These are phyloP conservation scores for Trachemys scripta DNA, from an alignment of 2,113 vertebrate genomes.

Conservation along the genomic window DNA sequence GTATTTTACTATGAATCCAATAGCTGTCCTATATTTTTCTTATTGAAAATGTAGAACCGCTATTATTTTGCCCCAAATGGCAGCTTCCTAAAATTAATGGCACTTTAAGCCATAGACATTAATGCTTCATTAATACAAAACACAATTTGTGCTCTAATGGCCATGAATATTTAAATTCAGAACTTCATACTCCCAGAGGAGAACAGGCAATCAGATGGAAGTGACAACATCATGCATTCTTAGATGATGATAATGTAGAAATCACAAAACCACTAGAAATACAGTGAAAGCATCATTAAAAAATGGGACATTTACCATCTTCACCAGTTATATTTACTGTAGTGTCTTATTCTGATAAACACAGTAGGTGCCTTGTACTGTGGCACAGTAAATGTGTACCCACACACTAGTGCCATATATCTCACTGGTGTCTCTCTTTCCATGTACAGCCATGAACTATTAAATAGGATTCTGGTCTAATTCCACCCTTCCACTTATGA, in stretches of 20 bases:
- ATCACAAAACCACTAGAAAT: background rate
- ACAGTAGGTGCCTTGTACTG: background rate
- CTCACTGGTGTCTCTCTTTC: background rate
- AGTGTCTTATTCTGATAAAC: background rate
- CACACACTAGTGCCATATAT: rapidly evolving
- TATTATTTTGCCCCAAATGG: background rate
- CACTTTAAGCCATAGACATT: background rate
- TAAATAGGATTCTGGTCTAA: rapidly evolving
- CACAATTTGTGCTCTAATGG: background rate
- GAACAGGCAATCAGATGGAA: background rate
- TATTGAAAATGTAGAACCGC: background rate
- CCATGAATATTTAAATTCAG: background rate
- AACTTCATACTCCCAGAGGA: background rate
- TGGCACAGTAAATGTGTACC: background rate
- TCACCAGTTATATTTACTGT: background rate
- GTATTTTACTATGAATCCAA: slow-evolving; percentile 26
- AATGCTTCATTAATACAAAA: background rate
- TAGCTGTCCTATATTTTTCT: slow-evolving; percentile 16
- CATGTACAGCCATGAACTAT: rapidly evolving
- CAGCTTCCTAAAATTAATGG: slow-evolving; percentile 6
- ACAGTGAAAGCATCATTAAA: background rate
- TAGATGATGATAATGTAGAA: background rate
- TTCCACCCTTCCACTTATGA: background rate
- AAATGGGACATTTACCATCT: background rate
- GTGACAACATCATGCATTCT: rapidly evolving